Evolutionary conservation across 2,797 vertebrate genomes (phyloP), one percentile per base, ranked within the genome.

Genomic region (Morelia viridis): DNA sequence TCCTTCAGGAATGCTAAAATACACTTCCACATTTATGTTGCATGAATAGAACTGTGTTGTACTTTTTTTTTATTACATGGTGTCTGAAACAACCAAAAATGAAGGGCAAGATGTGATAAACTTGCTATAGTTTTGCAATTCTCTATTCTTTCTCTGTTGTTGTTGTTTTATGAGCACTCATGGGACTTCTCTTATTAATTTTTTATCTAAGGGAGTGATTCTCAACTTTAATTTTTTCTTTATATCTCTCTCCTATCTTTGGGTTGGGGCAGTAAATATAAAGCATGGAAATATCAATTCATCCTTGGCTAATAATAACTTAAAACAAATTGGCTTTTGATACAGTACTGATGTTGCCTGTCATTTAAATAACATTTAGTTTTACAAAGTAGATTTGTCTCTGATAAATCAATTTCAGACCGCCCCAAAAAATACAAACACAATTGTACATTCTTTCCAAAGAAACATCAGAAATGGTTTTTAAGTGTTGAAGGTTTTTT

Each of bases 371-470:
- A 92, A 89, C 35, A 85, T 87, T 88, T 46, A 64, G 50, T 88
- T n/a, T 24, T 4, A 31, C 35, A 95, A 94, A 94, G 86, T 61
- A 93, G 94, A 92, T 5, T 65, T 65, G 26, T 95, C 94, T 93
- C 90, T 96, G 92, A 94, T 85, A 95, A 96, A 94, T 91, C 93
- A 71, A 94, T 96, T 96, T 80, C 93, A 96, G 95, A 94, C 83
- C n/a, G n/a, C n/a, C n/a, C n/a, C n/a, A n/a, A 93, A 89, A 57
- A 92, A 93, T 95, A 64, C 80, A 95, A 93, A 94, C 88, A 89
- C 93, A 95, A 95, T 91, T n/a, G 94, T 96, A 71, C 96, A 89
- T 93, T 85, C 89, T 93, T 90, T 93, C 91, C 89, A 91, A 88
- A 95, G 93, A 93, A 93, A 92, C 85, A 94, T 92, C 92, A 93